Percentiles rank a stretch among this genome's conserved stretches.
Evolutionary conservation across 2,113 vertebrate species (phyloP).

Genomic region (Psittacula cyanocephala): DNA sequence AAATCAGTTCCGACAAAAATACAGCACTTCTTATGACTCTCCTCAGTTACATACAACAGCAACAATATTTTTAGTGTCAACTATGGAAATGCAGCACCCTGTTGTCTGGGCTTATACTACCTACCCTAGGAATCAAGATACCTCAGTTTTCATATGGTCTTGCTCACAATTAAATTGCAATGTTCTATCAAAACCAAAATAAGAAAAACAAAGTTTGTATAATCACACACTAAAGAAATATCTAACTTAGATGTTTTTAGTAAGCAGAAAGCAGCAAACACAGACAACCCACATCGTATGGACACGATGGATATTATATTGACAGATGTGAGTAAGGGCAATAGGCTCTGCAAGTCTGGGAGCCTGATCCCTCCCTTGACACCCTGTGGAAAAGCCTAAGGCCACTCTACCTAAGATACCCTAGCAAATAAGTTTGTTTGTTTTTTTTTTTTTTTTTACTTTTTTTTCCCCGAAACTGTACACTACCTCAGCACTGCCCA

Average conservation of each 20-base stretch:
- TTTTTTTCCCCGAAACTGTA: background rate
- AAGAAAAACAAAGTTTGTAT: background rate
- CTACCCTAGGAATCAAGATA: background rate
- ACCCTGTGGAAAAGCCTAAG: background rate
- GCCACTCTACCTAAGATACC: background rate
- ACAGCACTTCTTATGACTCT: background rate
- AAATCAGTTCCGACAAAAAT: slow-evolving; percentile 20
- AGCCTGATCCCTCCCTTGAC: background rate
- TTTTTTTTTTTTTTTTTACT: no score
- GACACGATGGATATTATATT: background rate
- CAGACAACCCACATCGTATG: fast-evolving
- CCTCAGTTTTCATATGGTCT: background rate
- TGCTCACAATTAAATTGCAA: background rate
- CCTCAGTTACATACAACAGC: background rate
- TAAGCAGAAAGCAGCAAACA: background rate
- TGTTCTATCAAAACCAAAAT: background rate
- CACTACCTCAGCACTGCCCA: slow-evolving; percentile 57
- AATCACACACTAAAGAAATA: fast-evolving
- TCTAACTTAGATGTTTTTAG: background rate
- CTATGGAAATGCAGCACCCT: background rate
- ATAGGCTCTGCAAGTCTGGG: background rate
- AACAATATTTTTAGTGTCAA: background rate
- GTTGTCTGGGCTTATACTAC: background rate
- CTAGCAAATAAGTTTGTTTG: background rate
- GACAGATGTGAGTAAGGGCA: background rate